Evolutionary conservation across 1,140 invertebrate species (phyloP), one percentile per base, ranked within the genome.

Genomic region (Drosophila eugracilis): DNA sequence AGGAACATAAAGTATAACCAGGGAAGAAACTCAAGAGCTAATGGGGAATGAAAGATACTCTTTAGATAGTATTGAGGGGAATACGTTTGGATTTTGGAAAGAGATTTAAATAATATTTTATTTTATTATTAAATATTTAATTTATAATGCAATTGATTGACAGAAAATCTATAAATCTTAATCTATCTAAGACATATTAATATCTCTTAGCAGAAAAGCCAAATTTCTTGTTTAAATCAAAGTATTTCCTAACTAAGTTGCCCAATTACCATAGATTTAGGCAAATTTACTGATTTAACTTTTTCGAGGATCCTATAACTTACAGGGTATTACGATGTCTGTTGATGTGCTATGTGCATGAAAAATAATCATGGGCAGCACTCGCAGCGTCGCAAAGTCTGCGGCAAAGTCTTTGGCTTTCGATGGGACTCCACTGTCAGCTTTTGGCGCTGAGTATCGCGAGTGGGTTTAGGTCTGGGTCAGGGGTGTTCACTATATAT

Each of bases 291-390:
- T 4, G n/a, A 1, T 3, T 0, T n/a, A 32, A 26, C 26, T 26
- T 15, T 36, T 6, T 15, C 2, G 6, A 36, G 34, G 34, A 15
- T 36, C 1, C 7, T 7, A 9, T 36, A 55, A 19, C 19, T 55
- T 14, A 26, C 0, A 39, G 55, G 22, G 62, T 63, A 75, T 63
- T 55, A 59, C 60, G 66, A 50, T 63, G 57, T 44, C 60, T 41
- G 30, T n/a, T 55, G 62, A 73, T 85, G 66, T 69, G 80, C 75
- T 73, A 77, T 77, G 67, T 86, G 81, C 83, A 70, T 77, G 77
- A 74, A 66, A 86, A 86, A 88, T 86, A 88, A 86, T 86, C 72
- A 78, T 55, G 72, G 47, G 67, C 69, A 73, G 66, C 70, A 62
- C 66, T 79, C 26, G 24, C 17, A 75, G 81, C 81, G 81, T 67